Evolutionary conservation across 2,888 invertebrate genomes (phyloP).

Genomic region (Drymonia ruficornis): DNA sequence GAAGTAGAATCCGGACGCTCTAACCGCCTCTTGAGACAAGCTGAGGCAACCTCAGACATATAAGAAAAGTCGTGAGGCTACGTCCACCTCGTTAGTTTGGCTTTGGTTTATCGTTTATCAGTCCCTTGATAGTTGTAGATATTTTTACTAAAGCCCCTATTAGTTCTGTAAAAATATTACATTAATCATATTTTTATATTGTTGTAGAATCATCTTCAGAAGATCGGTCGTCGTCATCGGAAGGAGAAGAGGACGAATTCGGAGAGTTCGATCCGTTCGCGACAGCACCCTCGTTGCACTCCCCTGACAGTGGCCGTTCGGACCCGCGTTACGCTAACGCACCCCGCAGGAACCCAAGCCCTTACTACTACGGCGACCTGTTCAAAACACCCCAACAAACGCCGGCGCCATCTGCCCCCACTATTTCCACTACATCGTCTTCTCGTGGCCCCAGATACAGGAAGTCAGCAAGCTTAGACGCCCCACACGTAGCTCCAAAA

Average conservation of each 20-base stretch:
- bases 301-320: constrained; percentile 88
- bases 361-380: constrained; percentile 93
- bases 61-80: constrained; percentile 47
- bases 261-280: constrained; percentile 80
- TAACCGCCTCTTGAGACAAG: constrained; percentile 60
- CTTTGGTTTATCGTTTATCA: constrained; percentile 49
- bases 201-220: constrained; percentile 77
- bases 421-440: constrained; percentile 71
- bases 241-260: constrained; percentile 85
- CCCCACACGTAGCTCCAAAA: constrained; percentile 87
- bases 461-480: constrained; percentile 90
- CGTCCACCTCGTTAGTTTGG: constrained; percentile 54
- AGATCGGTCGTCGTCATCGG: constrained; percentile 79
- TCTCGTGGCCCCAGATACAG: constrained; percentile 86
- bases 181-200: constrained; percentile 27
- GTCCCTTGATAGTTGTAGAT: constrained; percentile 19
- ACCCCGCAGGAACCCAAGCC: constrained; percentile 89
- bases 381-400: constrained; percentile 81
- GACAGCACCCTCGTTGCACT: constrained; percentile 86
- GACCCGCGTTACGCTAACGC: constrained; percentile 83
- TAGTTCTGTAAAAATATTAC: not conserved
- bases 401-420: constrained; percentile 79
- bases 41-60: constrained; percentile 55
- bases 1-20: constrained; percentile 52
- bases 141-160: not conserved